A percentile compares a stretch with the other conserved stretches of the same genome.
Evolutionary conservation across 1,140 invertebrate species (phyloP).

Genomic region (Macrostomum lignano): DNA sequence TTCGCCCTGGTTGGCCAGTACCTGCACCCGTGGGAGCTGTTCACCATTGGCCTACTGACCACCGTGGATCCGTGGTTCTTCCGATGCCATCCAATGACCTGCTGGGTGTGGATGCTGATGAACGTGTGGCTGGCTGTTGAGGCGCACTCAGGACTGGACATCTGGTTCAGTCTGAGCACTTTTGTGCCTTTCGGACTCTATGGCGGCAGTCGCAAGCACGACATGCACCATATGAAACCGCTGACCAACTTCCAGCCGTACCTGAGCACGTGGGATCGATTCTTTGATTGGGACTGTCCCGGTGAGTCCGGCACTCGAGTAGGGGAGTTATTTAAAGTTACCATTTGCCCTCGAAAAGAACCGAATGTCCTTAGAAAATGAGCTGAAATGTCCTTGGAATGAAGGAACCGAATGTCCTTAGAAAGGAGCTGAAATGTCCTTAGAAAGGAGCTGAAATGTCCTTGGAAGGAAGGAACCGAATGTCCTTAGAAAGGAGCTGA

Average conservation of each 20-base stretch:
- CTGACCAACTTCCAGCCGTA: constrained; percentile 29
- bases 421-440: too few relatives aligned
- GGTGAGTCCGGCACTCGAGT: too few relatives aligned
- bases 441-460: too few relatives aligned
- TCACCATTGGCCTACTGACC: constrained; percentile 23
- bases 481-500: too few relatives aligned
- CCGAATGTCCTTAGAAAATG: too few relatives aligned
- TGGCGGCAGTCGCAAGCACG: constrained; percentile 28
- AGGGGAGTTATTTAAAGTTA: too few relatives aligned
- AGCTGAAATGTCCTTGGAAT: too few relatives aligned
- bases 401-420: too few relatives aligned
- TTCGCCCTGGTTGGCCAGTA: constrained; percentile 28
- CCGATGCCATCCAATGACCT: constrained; percentile 24
- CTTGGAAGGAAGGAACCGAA: too few relatives aligned
- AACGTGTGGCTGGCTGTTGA: constrained; percentile 18
- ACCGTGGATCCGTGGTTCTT: constrained; percentile 29
- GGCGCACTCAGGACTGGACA: constrained; percentile 25
- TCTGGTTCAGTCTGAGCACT: constrained; percentile 16
- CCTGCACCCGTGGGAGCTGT: constrained; percentile 29
- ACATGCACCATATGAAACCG: constrained; percentile 30
- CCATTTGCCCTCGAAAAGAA: too few relatives aligned
- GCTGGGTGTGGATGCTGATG: constrained; percentile 22
- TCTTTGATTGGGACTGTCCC: constrained; percentile 22
- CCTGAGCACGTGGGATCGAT: constrained; percentile 26
- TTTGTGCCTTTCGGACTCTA: constrained; percentile 17